These are phyloP conservation scores for Eucriotettix oculatus DNA, from an alignment of 2,888 invertebrate species.

Conservation along the genomic window DNA sequence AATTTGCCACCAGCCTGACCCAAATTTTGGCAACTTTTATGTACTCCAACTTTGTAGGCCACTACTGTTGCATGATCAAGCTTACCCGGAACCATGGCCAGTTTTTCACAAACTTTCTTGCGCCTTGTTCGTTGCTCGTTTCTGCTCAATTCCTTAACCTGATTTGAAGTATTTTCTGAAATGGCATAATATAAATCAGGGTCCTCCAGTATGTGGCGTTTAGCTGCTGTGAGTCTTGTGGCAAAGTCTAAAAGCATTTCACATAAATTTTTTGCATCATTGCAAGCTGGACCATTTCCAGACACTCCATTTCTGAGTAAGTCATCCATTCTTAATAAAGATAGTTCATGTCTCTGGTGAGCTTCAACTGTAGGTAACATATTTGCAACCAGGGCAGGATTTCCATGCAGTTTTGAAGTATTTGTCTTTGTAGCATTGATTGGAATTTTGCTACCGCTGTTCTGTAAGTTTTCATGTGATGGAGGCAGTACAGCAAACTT, in stretches of 20 bases:
- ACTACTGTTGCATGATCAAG: slow-evolving; percentile 76
- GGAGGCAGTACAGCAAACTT: slow-evolving; percentile 46
- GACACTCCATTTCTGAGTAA: slow-evolving; percentile 49
- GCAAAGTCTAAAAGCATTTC: slow-evolving; percentile 63
- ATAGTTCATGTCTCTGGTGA: slow-evolving; percentile 56
- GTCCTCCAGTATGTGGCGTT: slow-evolving; percentile 67
- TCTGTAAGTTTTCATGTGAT: not conserved
- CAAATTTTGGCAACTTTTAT: not conserved
- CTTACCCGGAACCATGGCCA: slow-evolving; percentile 68
- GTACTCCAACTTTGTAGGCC: slow-evolving; percentile 52
- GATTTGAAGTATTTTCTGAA: not conserved
- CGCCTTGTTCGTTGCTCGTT: slow-evolving; percentile 49
- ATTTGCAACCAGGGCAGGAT: slow-evolving; percentile 3
- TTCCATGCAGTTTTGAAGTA: not conserved
- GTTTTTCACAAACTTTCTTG: slow-evolving; percentile 53
- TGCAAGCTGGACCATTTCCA: slow-evolving; percentile 41
- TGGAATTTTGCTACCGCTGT: not conserved
- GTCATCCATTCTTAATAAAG: slow-evolving; percentile 57
- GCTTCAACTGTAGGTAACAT: slow-evolving; percentile 50
- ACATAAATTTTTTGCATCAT: slow-evolving; percentile 46
- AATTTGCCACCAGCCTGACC: too few species aligned
- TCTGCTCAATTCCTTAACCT: slow-evolving; percentile 33
- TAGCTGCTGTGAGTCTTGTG: slow-evolving; percentile 58
- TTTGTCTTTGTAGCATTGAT: slow-evolving; percentile 1
- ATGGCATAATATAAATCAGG: slow-evolving; percentile 51